Evolutionary conservation across 2,888 invertebrate species (phyloP), one percentile per base, ranked within the genome.

Genomic region (Caenorhabditis sinica): DNA sequence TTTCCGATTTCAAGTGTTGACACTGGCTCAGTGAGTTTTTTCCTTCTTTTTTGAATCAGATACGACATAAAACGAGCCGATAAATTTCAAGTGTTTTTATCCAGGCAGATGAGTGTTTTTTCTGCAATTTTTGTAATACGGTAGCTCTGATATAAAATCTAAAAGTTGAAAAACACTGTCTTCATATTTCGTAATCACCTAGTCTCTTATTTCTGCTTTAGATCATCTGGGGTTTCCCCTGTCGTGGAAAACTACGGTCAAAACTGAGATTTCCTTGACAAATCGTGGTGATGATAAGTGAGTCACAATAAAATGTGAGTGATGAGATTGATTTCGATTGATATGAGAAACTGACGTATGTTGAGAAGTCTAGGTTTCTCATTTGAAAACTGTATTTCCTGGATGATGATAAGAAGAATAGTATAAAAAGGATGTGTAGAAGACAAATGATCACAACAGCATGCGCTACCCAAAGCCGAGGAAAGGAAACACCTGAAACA

Each of bases 401-500:
- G 1, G 20, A 2, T 6, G 20, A 30, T 72, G 80, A 80, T 72
- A 80, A 58, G 25, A 9, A 0, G 13, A 13, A 13, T 33, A n/a
- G 72, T 80, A 80, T 80, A 80, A 80, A 79, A 79, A 51, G 72
- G 17, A 17, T n/a, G 45, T 45, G 45, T 43, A 30, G 11, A 30
- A 30, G 49, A 9, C 49, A 73, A 23, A 66, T 49, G 28, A 49
- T 56, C 13, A 66, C 9, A 71, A 23, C 56, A 71, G 65, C 71
- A 79, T 71, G 71, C 72, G 82, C 71, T 76, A 56, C 74, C 56
- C 79, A 71, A 83, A 83, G 83, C 79, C 74, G 68, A 83, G 83
- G 83, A 83, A 79, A 79, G 40, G 83, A 83, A 83, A 83, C 83
- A 79, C 36, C 63, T 61, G 83, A 83, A 83, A 83, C 83, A 72